phyloP scores from a whole-genome alignment of 1,140 invertebrate genomes.

The Helicoverpa zea region DNA sequence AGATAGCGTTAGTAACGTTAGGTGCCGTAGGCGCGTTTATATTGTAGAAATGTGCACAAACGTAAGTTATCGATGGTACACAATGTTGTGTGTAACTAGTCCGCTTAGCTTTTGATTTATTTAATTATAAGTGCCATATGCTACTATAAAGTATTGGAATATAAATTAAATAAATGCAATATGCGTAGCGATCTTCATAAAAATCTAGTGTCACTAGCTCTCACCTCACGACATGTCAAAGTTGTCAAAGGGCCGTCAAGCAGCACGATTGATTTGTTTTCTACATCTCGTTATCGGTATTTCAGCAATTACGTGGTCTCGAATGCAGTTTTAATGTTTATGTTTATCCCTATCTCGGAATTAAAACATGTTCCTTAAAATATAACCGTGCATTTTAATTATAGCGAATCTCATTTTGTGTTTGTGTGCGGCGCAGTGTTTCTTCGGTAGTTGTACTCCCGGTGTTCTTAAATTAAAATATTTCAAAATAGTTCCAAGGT shows the following conservation, averaged over 20 bases:
- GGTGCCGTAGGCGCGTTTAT: too few relatives aligned
- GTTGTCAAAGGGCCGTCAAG: neutral
- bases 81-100: too few relatives aligned
- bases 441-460: too few relatives aligned
- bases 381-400: neutral
- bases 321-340: neutral
- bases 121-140: too few relatives aligned
- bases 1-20: too few relatives aligned
- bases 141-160: too few relatives aligned
- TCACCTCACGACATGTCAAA: too few relatives aligned
- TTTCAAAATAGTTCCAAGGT: too few relatives aligned
- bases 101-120: too few relatives aligned
- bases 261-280: constrained; percentile 11
- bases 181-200: neutral
- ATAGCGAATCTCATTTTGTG: neutral
- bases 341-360: neutral
- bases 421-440: neutral
- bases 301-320: neutral
- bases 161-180: too few relatives aligned
- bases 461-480: too few relatives aligned
- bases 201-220: neutral
- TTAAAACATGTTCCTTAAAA: neutral
- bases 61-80: neutral
- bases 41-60: neutral
- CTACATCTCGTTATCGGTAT: neutral